phyloP scores from a whole-genome alignment of 2,113 vertebrate genomes.

The Fukomys damarensis region DNA sequence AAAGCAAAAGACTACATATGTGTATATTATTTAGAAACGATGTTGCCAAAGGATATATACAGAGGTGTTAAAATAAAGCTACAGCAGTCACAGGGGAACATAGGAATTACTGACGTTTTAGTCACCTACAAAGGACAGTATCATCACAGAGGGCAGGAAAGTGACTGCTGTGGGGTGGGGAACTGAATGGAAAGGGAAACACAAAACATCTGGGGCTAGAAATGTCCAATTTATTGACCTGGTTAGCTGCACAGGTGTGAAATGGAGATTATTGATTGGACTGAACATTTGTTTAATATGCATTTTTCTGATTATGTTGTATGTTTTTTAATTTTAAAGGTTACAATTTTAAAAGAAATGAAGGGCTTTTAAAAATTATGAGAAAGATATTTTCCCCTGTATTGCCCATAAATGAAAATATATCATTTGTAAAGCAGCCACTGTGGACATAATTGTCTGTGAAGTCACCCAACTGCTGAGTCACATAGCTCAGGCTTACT shows the following conservation, averaged over 20 bases:
- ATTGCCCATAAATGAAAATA: not conserved
- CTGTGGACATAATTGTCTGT: not conserved
- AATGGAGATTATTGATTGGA: not conserved
- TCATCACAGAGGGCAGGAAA: not conserved
- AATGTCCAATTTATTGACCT: not conserved
- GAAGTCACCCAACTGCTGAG: not conserved
- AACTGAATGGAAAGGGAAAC: not conserved
- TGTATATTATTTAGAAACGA: not conserved
- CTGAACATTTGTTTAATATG: not conserved
- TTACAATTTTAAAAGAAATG: not conserved
- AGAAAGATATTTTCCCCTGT: not conserved
- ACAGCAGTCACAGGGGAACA: not conserved
- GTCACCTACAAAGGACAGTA: not conserved
- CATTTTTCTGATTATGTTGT: not conserved
- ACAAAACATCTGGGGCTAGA: not conserved
- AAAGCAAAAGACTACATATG: not conserved
- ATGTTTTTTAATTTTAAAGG: not conserved
- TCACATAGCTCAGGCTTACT: not conserved
- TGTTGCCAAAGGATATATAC: not conserved
- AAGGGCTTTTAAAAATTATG: not conserved
- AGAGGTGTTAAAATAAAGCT: not conserved
- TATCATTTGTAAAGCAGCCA: not conserved
- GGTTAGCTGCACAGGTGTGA: not conserved
- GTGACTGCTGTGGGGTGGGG: not conserved
- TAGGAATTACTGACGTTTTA: not conserved